phyloP scores from a whole-genome alignment of 2,113 vertebrate genomes.

The Sorex fumeus region DNA sequence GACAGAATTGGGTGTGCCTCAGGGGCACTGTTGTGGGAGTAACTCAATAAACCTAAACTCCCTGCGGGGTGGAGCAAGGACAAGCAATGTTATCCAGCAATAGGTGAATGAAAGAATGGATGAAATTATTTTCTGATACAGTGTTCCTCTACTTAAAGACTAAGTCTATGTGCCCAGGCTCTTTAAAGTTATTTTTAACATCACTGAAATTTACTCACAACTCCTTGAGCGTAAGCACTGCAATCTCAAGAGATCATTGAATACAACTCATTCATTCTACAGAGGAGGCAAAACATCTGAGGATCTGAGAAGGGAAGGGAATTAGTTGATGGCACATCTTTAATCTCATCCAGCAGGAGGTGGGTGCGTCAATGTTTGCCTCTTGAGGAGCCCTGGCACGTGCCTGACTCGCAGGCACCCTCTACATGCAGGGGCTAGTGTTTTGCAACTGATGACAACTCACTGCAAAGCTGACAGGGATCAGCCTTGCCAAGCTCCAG shows the following conservation, averaged over 20 bases:
- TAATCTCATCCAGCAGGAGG: not conserved
- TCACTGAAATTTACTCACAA: not conserved
- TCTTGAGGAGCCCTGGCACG: not conserved
- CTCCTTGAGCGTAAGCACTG: not conserved
- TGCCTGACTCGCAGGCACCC: not conserved
- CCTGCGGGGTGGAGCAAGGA: no score
- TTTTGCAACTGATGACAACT: not conserved
- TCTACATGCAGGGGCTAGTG: not conserved
- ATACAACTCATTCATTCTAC: not conserved
- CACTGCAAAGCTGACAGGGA: not conserved
- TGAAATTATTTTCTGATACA: not conserved
- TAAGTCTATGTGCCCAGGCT: not conserved
- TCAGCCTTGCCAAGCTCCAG: not conserved
- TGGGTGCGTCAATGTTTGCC: not conserved
- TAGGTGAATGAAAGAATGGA: not conserved
- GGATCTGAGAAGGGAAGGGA: not conserved
- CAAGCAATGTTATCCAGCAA: no score
- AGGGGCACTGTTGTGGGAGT: no score
- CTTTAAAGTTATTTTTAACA: not conserved
- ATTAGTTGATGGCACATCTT: not conserved
- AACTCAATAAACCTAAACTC: no score
- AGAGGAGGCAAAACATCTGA: not conserved
- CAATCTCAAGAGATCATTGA: not conserved
- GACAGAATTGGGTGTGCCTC: no score
- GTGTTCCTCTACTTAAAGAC: not conserved